phyloP scores from a whole-genome alignment of 2,888 invertebrate genomes.

The Nymphalis urticae region DNA sequence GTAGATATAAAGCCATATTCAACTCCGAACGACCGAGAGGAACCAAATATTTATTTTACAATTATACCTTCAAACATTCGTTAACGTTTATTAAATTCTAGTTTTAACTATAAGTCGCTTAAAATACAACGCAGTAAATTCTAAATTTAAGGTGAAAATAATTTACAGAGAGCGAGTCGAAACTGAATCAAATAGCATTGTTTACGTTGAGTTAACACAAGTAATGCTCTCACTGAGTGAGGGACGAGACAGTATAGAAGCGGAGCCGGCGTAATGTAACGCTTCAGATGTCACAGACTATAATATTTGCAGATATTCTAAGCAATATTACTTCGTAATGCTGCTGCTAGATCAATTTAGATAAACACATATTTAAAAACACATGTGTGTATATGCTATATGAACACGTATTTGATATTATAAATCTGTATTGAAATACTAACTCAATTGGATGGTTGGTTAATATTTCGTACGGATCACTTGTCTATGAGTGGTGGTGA shows the following conservation, averaged over 20 bases:
- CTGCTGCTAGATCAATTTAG: too few relatives aligned
- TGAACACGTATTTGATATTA: too few relatives aligned
- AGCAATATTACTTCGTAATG: too few relatives aligned
- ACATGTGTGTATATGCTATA: too few relatives aligned
- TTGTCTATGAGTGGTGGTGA: too few relatives aligned
- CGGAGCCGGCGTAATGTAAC: background rate
- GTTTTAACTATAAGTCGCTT: background rate
- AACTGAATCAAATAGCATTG: background rate
- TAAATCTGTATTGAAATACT: too few relatives aligned
- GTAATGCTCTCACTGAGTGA: background rate
- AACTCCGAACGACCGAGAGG: too few relatives aligned
- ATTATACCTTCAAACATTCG: background rate
- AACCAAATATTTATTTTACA: background rate
- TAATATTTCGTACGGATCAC: too few relatives aligned
- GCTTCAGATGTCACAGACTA: background rate
- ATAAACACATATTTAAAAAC: too few relatives aligned
- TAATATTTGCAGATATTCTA: too few relatives aligned
- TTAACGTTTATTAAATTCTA: background rate
- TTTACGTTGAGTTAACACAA: background rate
- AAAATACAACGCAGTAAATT: background rate
- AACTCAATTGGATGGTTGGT: too few relatives aligned
- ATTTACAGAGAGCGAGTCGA: conserved; percentile 1
- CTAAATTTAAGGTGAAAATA: background rate
- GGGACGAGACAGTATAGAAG: background rate
- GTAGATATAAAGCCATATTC: too few relatives aligned